These are phyloP conservation scores for Penaeus vannamei DNA, from an alignment of 1,140 invertebrate genomes.

Conservation along the genomic window DNA sequence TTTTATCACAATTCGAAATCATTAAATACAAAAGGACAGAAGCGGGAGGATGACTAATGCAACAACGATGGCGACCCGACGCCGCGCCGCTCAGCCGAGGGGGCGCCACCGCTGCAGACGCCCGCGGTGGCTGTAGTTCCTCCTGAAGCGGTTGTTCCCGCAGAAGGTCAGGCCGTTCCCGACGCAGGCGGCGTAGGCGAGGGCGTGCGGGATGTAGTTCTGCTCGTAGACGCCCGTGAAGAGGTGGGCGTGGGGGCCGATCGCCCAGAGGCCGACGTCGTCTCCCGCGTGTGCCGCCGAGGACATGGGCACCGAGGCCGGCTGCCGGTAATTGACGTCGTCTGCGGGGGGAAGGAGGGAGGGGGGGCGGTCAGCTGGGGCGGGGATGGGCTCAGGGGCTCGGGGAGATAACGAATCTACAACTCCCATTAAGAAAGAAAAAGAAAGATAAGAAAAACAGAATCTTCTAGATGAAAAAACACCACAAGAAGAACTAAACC, in stretches of 20 bases:
- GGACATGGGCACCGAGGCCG: slow-evolving; percentile 77
- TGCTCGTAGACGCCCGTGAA: slow-evolving; percentile 93
- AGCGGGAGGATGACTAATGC: neutral
- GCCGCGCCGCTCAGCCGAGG: neutral
- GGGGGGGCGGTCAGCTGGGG: slow-evolving; percentile 73
- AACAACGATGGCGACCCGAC: neutral
- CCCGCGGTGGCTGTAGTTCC: neutral
- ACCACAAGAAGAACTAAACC: too few relatives aligned
- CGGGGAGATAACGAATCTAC: too few relatives aligned
- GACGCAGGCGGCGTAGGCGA: slow-evolving; percentile 83
- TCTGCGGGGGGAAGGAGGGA: slow-evolving; percentile 78
- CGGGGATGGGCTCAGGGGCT: neutral
- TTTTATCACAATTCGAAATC: neutral
- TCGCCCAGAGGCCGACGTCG: slow-evolving; percentile 87
- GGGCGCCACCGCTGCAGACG: neutral
- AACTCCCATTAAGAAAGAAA: neutral
- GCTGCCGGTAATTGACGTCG: slow-evolving; percentile 81
- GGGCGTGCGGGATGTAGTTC: slow-evolving; percentile 89
- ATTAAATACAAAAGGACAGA: neutral
- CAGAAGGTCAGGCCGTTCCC: slow-evolving; percentile 72
- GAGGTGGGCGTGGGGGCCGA: slow-evolving; percentile 89
- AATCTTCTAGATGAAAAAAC: too few relatives aligned
- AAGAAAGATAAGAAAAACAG: neutral
- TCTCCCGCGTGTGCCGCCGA: slow-evolving; percentile 85
- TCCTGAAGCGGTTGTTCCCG: slow-evolving; percentile 26